phyloP scores from a whole-genome alignment of 2,797 vertebrate species.

The Arrhamphus sclerolepis region DNA sequence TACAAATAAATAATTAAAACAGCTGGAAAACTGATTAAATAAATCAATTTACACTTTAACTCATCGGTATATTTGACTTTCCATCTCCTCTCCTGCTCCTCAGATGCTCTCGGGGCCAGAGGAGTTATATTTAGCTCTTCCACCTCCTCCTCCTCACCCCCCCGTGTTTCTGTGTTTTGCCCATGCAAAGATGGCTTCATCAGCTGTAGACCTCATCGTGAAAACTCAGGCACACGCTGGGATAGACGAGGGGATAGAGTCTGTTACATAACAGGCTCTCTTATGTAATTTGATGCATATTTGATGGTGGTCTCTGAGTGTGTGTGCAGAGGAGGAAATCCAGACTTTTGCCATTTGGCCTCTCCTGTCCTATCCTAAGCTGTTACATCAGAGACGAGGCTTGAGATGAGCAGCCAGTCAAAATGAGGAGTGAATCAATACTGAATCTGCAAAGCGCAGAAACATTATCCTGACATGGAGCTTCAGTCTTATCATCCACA shows the following conservation, averaged over 20 bases:
- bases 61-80: neutral
- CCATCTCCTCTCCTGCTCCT: conserved; percentile 18
- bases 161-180: conserved; percentile 55
- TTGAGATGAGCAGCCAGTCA: conserved; percentile 33
- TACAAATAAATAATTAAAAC: neutral
- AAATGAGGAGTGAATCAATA: neutral
- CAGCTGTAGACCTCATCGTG: conserved; percentile 66
- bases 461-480: neutral
- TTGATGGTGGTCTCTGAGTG: conserved; percentile 62
- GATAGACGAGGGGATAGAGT: conserved; percentile 47
- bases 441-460: neutral
- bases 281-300: conserved; percentile 82
- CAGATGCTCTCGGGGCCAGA: conserved; percentile 50
- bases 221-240: conserved; percentile 40
- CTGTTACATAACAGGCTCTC: conserved; percentile 57
- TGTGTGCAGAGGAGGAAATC: conserved; percentile 24
- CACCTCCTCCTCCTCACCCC: conserved; percentile 17
- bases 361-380: conserved; percentile 27
- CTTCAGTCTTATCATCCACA: neutral
- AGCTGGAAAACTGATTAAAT: neutral
- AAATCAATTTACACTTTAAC: neutral
- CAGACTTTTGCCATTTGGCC: conserved; percentile 36
- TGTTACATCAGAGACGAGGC: conserved; percentile 39
- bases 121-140: conserved; percentile 68
- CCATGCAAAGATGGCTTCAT: conserved; percentile 71